Percentiles rank a stretch among this genome's conserved stretches.
phyloP scores from a whole-genome alignment of 2,888 invertebrate genomes.

The Trissonchulus latispiculum region DNA sequence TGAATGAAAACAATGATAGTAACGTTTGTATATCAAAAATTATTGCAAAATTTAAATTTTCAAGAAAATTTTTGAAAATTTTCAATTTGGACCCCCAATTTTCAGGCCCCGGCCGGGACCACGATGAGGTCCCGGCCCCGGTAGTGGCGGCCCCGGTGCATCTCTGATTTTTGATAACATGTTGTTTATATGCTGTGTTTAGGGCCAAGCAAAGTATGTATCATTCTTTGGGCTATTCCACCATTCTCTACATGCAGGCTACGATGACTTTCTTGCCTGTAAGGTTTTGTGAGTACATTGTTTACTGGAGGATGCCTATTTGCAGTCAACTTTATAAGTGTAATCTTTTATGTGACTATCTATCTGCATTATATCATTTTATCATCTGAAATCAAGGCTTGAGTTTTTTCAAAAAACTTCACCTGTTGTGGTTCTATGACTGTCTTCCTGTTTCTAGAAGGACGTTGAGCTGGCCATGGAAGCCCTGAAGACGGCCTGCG shows the following conservation, averaged over 20 bases:
- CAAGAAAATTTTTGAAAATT: too few species aligned
- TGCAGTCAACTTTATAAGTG: too few species aligned
- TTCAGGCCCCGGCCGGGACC: too few species aligned
- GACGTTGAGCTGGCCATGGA: constrained; percentile 14
- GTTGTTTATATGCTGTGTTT: constrained; percentile 25
- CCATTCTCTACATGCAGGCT: constrained; percentile 81
- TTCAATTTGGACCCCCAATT: too few species aligned
- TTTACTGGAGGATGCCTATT: too few species aligned
- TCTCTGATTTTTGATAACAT: not conserved
- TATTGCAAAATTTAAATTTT: too few species aligned
- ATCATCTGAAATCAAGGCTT: constrained; percentile 27
- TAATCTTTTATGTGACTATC: not conserved
- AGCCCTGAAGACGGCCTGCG: constrained; percentile 8
- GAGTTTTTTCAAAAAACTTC: not conserved
- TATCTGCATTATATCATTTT: constrained; percentile 26
- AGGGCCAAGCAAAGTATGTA: constrained; percentile 75
- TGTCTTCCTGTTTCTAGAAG: constrained; percentile 1
- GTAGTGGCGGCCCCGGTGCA: too few species aligned
- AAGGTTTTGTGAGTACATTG: too few species aligned
- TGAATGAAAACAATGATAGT: too few species aligned
- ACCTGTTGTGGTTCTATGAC: not conserved
- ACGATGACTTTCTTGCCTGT: constrained; percentile 79
- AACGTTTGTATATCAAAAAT: too few species aligned
- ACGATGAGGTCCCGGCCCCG: too few species aligned
- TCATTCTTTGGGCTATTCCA: constrained; percentile 76